Evolutionary conservation across 2,888 invertebrate genomes (phyloP).

Genomic region (Amiota minor): DNA sequence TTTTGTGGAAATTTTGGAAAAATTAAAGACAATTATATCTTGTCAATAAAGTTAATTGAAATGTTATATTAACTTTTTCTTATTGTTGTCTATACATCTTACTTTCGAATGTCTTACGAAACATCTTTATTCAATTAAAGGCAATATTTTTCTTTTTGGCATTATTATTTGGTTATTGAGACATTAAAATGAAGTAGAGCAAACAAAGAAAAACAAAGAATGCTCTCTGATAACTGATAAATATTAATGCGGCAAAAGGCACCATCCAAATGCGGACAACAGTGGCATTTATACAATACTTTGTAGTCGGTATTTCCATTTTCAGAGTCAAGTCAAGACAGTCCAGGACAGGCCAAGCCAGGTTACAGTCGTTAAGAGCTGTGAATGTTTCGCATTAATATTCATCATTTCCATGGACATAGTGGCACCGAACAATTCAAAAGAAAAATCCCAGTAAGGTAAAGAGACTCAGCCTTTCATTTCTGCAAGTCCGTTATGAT

Average conservation of each 20-base stretch:
- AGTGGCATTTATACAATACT: slow-evolving; percentile 17
- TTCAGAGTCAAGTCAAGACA: background rate
- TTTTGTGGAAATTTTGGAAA: no score
- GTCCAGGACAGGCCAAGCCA: slow-evolving; percentile 39
- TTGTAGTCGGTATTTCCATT: background rate
- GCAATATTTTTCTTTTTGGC: slow-evolving; percentile 33
- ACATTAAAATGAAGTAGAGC: slow-evolving; percentile 44
- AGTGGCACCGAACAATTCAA: slow-evolving; percentile 45
- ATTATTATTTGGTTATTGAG: slow-evolving; percentile 63
- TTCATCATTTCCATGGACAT: slow-evolving; percentile 64
- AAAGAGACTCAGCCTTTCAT: slow-evolving; percentile 26
- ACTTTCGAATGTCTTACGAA: no score
- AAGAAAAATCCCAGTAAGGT: no score
- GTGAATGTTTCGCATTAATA: slow-evolving; percentile 53
- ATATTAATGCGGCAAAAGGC: slow-evolving; percentile 65
- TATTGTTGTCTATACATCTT: no score
- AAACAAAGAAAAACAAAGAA: slow-evolving; percentile 37
- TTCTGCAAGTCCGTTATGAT: slow-evolving; percentile 45
- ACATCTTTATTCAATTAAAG: no score
- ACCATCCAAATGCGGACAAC: background rate
- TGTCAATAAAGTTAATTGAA: no score
- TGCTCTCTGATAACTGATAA: slow-evolving; percentile 60
- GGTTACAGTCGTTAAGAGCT: slow-evolving; percentile 44
- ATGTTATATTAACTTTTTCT: no score
- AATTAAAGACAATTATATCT: no score